Conservation (phyloP, 2,113 vertebrate species). For the Esox niger region DNA sequence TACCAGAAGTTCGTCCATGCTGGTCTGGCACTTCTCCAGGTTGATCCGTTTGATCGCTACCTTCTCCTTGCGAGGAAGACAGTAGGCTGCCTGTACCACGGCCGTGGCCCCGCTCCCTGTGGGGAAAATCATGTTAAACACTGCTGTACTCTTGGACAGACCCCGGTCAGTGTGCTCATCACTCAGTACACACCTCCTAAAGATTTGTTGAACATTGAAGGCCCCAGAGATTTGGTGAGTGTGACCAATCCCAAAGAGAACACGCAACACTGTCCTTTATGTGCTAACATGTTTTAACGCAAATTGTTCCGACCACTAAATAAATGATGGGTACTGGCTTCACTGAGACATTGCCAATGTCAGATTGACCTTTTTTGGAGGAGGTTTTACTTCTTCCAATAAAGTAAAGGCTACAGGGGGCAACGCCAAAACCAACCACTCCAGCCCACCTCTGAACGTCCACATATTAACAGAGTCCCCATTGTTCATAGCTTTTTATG, state of each 20-base stretch:
- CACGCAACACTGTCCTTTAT: no score
- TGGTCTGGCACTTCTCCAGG: conserved; percentile 95
- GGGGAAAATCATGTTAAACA: neutral
- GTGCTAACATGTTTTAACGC: no score
- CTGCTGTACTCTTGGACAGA: no score
- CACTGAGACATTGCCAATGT: no score
- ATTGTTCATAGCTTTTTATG: no score
- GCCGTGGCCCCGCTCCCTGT: conserved; percentile 78
- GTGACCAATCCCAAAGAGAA: no score
- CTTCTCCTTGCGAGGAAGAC: conserved; percentile 87
- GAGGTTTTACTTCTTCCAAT: conserved; percentile 16
- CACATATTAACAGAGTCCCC: conserved; percentile 67
- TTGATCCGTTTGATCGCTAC: conserved; percentile 97
- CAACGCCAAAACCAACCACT: conserved; percentile 23
- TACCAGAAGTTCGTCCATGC: conserved; percentile 97
- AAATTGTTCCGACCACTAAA: no score
- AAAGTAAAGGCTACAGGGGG: conserved; percentile 9
- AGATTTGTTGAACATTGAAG: no score
- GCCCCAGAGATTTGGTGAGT: no score
- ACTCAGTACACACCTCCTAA: no score
- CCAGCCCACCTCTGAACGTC: conserved; percentile 45
- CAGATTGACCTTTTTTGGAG: conserved; percentile 41
- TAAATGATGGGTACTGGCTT: no score
- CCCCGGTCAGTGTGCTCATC: no score
- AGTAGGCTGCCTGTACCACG: conserved; percentile 91